Percentiles rank a stretch among this genome's conserved stretches.
Conservation (phyloP, 2,797 vertebrate genomes). For the Rhinichthys osculus region DNA sequence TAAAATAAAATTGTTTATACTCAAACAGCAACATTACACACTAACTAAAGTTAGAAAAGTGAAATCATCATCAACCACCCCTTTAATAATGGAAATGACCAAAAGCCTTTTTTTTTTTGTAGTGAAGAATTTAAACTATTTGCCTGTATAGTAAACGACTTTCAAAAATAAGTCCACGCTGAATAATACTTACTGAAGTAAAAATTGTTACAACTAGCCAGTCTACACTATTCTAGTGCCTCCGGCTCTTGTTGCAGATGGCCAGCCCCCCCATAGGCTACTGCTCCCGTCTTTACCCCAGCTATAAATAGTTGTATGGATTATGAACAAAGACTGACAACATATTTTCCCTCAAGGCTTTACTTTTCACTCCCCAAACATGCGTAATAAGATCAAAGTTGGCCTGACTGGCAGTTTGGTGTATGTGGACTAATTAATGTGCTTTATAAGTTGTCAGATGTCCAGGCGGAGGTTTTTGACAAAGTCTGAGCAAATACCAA, state of each 20-base stretch:
- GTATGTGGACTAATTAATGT: slow-evolving; percentile 35
- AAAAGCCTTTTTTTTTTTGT: too few species aligned
- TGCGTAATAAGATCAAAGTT: slow-evolving; percentile 35
- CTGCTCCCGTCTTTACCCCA: neutral
- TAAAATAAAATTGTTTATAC: too few species aligned
- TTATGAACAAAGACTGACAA: slow-evolving; percentile 13
- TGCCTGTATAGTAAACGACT: neutral
- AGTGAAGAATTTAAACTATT: neutral
- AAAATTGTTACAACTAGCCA: neutral
- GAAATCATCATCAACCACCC: too few species aligned
- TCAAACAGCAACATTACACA: too few species aligned
- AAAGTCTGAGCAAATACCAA: slow-evolving; percentile 29
- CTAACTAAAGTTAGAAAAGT: too few species aligned
- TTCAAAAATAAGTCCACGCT: neutral
- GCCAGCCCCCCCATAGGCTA: neutral
- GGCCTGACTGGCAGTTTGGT: slow-evolving; percentile 40
- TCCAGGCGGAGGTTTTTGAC: slow-evolving; percentile 32
- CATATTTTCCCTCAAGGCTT: slow-evolving; percentile 8
- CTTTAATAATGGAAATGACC: too few species aligned
- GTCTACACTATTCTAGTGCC: neutral
- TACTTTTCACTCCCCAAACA: slow-evolving; percentile 10
- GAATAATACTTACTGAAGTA: neutral
- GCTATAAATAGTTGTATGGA: slow-evolving; percentile 10
- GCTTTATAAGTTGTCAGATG: slow-evolving; percentile 38
- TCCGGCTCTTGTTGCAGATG: neutral